Evolutionary conservation across 2,888 invertebrate species (phyloP).

Genomic region (Amiota mariae): DNA sequence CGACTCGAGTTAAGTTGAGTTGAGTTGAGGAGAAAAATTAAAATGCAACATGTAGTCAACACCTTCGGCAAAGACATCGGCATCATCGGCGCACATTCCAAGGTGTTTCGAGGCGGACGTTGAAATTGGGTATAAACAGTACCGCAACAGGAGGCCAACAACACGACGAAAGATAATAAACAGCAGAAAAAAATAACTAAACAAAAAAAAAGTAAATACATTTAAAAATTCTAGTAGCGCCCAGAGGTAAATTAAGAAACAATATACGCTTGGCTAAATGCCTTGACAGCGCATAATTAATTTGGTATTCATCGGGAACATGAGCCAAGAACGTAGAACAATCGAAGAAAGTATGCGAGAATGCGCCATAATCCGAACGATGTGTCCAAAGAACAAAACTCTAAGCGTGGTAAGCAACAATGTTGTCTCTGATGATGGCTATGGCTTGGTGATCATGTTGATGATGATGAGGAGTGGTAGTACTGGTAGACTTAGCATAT

Average conservation of each 20-base stretch:
- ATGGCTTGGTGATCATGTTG: not conserved
- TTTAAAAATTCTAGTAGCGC: conserved; percentile 57
- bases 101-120: conserved; percentile 63
- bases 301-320: conserved; percentile 56
- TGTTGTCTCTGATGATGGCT: not conserved
- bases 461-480: conserved; percentile 46
- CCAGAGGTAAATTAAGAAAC: conserved; percentile 65
- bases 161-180: conserved; percentile 44
- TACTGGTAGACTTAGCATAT: no score
- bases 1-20: no score
- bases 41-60: conserved; percentile 65
- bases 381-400: conserved; percentile 44
- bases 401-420: conserved; percentile 35
- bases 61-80: conserved; percentile 44
- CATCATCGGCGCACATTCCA: conserved; percentile 50
- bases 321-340: conserved; percentile 13
- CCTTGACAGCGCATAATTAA: conserved; percentile 63
- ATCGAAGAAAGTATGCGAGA: conserved; percentile 31
- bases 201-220: not conserved
- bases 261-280: conserved; percentile 62
- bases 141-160: not conserved
- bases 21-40: conserved; percentile 44
- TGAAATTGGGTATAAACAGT: conserved; percentile 39
- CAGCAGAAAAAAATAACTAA: not conserved
- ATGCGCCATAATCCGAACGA: conserved; percentile 49